Percentiles rank a stretch among this genome's conserved stretches.
phyloP scores from a whole-genome alignment of 2,888 invertebrate genomes.

The Euphydryas editha region DNA sequence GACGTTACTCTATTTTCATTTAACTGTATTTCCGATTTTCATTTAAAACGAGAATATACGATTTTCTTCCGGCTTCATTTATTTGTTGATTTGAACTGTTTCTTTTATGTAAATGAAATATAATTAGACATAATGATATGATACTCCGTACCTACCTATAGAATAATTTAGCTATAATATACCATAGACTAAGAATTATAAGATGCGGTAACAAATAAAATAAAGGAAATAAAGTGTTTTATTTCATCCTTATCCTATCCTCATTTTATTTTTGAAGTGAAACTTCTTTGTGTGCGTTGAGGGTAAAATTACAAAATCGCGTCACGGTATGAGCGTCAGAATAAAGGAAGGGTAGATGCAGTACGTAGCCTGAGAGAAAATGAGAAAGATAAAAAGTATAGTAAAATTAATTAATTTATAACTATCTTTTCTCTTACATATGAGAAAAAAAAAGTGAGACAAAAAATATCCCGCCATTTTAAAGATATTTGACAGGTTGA shows the following conservation, averaged over 20 bases:
- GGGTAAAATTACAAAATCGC: too few species aligned
- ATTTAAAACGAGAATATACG: slow-evolving; percentile 18
- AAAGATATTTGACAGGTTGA: too few species aligned
- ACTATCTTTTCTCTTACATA: too few species aligned
- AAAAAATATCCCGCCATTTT: too few species aligned
- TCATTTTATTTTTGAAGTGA: background rate
- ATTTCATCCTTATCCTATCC: slow-evolving; percentile 48
- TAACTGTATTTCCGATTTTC: slow-evolving; percentile 4
- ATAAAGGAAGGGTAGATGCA: too few species aligned
- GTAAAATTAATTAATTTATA: too few species aligned
- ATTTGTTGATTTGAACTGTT: slow-evolving; percentile 43
- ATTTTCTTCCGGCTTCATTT: slow-evolving; percentile 24
- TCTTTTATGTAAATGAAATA: slow-evolving; percentile 44
- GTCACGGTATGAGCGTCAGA: too few species aligned
- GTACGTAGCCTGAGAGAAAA: too few species aligned
- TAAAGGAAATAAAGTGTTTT: slow-evolving; percentile 58
- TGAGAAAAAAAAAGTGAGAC: too few species aligned
- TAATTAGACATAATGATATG: slow-evolving; percentile 51
- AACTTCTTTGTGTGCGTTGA: too few species aligned
- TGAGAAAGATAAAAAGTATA: too few species aligned
- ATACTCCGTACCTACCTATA: slow-evolving; percentile 75
- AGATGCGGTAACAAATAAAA: slow-evolving; percentile 64
- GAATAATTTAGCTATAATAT: slow-evolving; percentile 63
- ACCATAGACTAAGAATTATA: slow-evolving; percentile 61
- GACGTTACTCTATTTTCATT: slow-evolving; percentile 3